These are phyloP conservation scores for Gerris buenoi DNA, from an alignment of 1,140 invertebrate genomes.

Conservation along the genomic window DNA sequence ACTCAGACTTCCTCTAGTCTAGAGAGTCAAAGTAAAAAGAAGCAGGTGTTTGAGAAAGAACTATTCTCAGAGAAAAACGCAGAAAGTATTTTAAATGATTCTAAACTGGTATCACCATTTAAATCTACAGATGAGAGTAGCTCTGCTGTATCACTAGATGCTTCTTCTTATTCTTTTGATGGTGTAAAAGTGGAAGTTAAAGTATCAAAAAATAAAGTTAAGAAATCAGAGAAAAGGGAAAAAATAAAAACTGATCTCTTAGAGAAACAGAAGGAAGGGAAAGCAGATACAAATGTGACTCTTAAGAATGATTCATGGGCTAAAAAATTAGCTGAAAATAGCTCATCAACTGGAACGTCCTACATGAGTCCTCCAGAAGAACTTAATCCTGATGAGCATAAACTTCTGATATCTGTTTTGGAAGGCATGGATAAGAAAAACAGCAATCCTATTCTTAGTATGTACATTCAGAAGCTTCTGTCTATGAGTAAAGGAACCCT, in stretches of 20 bases:
- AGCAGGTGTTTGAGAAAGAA: too few species aligned
- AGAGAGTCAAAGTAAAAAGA: too few species aligned
- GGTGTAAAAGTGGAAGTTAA: conserved; percentile 10
- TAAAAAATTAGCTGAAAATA: not conserved
- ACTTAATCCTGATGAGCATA: conserved; percentile 9
- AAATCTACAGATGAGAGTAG: not conserved
- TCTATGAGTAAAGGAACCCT: conserved; percentile 7
- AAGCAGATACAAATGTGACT: not conserved
- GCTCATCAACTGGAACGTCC: conserved; percentile 2
- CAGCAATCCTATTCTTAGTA: conserved; percentile 8
- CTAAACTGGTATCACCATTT: not conserved
- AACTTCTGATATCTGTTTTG: conserved; percentile 6
- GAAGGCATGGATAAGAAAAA: conserved; percentile 6
- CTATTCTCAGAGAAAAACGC: too few species aligned
- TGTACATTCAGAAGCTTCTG: conserved; percentile 7
- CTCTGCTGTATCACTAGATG: not conserved
- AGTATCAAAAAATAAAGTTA: conserved; percentile 1
- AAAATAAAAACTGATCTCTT: not conserved
- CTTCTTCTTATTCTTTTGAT: conserved; percentile 4
- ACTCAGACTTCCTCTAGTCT: too few species aligned
- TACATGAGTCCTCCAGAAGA: conserved; percentile 10
- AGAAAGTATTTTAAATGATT: not conserved
- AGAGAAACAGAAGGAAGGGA: not conserved
- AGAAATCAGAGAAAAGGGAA: not conserved
- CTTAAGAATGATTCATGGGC: not conserved